A percentile compares a stretch with the other conserved stretches of the same genome.
Conservation (phyloP, 2,888 invertebrate species). For the Eupithecia abbreviata region DNA sequence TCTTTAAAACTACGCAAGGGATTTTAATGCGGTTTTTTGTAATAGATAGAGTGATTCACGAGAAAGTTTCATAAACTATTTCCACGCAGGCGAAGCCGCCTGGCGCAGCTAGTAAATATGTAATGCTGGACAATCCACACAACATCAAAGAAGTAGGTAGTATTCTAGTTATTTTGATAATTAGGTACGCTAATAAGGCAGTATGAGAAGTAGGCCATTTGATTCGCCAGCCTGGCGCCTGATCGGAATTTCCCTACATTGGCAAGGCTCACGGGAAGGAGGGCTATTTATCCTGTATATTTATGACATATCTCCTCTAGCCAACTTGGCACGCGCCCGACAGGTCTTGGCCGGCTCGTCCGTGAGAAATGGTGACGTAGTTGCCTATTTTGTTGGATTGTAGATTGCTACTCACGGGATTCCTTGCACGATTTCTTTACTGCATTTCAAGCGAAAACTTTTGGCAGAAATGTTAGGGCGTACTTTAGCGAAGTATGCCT, state of each 20-base stretch:
- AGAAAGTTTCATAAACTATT: too few relatives aligned
- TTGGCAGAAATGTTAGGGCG: background rate
- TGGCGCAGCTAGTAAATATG: too few relatives aligned
- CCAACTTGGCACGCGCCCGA: conserved; percentile 26
- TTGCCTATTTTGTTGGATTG: background rate
- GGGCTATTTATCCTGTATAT: conserved; percentile 25
- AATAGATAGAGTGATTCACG: too few relatives aligned
- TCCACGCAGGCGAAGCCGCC: too few relatives aligned
- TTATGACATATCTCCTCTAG: conserved; percentile 18
- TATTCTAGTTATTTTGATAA: background rate
- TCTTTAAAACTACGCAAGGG: too few relatives aligned
- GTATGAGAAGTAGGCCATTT: background rate
- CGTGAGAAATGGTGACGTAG: background rate
- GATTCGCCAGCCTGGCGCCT: conserved; percentile 5
- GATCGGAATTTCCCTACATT: conserved; percentile 5
- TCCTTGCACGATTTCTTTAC: background rate
- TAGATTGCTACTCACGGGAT: background rate
- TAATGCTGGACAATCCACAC: too few relatives aligned
- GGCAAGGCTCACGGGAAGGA: conserved; percentile 17
- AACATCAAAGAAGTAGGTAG: background rate
- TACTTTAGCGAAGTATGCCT: background rate
- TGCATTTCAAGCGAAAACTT: background rate
- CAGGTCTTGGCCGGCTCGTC: background rate
- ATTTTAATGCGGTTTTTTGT: too few relatives aligned
- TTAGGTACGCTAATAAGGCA: background rate